A percentile compares a stretch with the other conserved stretches of the same genome.
These are phyloP conservation scores for Cyclura pinguis DNA, from an alignment of 2,797 vertebrate genomes.

Conservation along the genomic window DNA sequence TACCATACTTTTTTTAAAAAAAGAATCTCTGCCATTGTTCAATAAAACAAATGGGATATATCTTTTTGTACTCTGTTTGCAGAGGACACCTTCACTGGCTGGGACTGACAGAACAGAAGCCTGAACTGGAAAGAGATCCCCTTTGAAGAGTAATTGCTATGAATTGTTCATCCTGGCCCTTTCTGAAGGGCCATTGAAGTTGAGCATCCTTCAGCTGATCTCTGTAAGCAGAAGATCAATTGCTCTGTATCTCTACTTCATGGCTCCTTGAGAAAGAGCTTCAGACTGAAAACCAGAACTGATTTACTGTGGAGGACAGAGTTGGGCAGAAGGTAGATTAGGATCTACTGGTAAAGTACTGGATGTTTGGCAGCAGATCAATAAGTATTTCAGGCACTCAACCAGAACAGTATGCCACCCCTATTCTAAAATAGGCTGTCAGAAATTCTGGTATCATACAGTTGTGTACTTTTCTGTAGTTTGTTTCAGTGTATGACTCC, in stretches of 20 bases:
- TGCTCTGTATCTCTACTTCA: constrained; percentile 1
- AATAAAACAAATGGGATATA: not conserved
- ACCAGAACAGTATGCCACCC: not conserved
- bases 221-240: constrained; percentile 25
- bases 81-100: constrained; percentile 7
- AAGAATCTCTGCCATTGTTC: not conserved
- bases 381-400: not conserved
- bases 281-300: not conserved
- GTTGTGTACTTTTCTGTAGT: not conserved
- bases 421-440: not conserved
- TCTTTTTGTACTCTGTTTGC: not conserved
- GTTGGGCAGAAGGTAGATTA: not conserved
- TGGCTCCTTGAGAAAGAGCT: not conserved
- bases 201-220: constrained; percentile 33
- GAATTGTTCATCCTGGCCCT: not conserved
- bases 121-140: not conserved
- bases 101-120: constrained; percentile 1
- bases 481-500: not conserved
- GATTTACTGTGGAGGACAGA: not conserved
- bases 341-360: not conserved
- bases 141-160: constrained; percentile 27
- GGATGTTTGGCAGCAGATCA: not conserved
- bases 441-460: not conserved
- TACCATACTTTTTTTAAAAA: too few species aligned
- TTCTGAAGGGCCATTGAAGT: constrained; percentile 11